Evolutionary conservation across 1,140 invertebrate genomes (phyloP), one percentile per base, ranked within the genome.

Genomic region (Temnothorax longispinosus): DNA sequence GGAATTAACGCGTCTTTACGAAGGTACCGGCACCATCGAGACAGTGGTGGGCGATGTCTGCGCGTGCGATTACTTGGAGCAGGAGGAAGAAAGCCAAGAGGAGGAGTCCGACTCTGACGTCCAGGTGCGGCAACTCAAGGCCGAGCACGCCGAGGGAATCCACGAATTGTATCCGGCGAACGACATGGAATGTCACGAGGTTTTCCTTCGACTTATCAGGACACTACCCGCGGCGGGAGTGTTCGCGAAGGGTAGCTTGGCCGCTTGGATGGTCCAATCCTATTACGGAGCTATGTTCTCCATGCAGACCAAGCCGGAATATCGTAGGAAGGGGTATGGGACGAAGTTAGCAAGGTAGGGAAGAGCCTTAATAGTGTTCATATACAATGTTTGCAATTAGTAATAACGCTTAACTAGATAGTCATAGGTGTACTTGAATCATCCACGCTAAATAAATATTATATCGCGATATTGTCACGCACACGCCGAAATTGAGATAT

Each of bases 281-380:
- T 98, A 98, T 94, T 98, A 98, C 93, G 98, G 98, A 32, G 98
- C 98, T 60, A 98, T 98, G 98, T 98, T 98, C 94, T 98, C 97
- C n/a, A 98, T 98, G 98, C 97, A 98, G 94, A 98, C 98, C 74
- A 96, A 97, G 93, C 97, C 97, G 38, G 97, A 98, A 93, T 97
- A 97, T 94, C 96, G 97, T 85, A 96, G 97, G 89, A 98, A 98
- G 96, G 98, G 98, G 89, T 97, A 94, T 91, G 95, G 95, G 56
- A 95, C 94, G 56, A 94, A 94, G 91, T 91, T 95, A 90, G 95
- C 93, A 69, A 95, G 94, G 95, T 95, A 90, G 52, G 47, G 1
- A 8, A 47, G 4, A 44, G 15, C 10, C 18, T 64, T 77, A n/a
- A 58, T 35, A 56, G 27, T 18, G 2, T 44, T 77, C 41, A n/a